Percentiles rank a stretch among this genome's conserved stretches.
Conservation (phyloP, 1,140 invertebrate genomes). For the Drosophila tsacasi region DNA sequence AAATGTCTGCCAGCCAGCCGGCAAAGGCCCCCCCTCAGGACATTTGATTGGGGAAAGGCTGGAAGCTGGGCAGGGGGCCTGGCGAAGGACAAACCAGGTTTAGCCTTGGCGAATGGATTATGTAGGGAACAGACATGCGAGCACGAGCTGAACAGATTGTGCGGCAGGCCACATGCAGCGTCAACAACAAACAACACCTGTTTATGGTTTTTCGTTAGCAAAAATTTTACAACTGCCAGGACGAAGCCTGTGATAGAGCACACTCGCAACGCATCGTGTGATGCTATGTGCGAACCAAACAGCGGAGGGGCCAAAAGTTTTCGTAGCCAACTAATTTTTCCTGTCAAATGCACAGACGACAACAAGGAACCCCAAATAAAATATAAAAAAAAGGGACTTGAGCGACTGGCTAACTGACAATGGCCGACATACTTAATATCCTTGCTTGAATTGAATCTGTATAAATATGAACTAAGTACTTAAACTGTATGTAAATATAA, state of each 20-base stretch:
- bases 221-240: conserved; percentile 78
- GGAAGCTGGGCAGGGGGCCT: background rate
- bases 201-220: conserved; percentile 78
- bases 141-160: conserved; percentile 66
- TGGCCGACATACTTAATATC: conserved; percentile 24
- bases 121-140: conserved; percentile 67
- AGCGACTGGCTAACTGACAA: conserved; percentile 8
- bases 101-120: conserved; percentile 72
- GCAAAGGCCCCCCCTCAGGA: conserved; percentile 29
- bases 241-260: conserved; percentile 47
- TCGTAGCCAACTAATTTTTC: conserved; percentile 83
- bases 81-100: conserved; percentile 19
- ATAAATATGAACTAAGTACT: background rate
- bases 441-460: background rate
- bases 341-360: conserved; percentile 82
- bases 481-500: no score
- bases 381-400: conserved; percentile 11
- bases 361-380: conserved; percentile 54
- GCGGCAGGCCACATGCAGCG: conserved; percentile 76
- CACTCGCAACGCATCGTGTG: conserved; percentile 28
- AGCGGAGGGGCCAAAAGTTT: conserved; percentile 73
- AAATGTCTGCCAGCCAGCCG: conserved; percentile 51
- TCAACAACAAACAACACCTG: conserved; percentile 74
- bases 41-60: conserved; percentile 38
- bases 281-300: conserved; percentile 38